Evolutionary conservation across 2,888 invertebrate genomes (phyloP).

Genomic region (Saturnia japonica): DNA sequence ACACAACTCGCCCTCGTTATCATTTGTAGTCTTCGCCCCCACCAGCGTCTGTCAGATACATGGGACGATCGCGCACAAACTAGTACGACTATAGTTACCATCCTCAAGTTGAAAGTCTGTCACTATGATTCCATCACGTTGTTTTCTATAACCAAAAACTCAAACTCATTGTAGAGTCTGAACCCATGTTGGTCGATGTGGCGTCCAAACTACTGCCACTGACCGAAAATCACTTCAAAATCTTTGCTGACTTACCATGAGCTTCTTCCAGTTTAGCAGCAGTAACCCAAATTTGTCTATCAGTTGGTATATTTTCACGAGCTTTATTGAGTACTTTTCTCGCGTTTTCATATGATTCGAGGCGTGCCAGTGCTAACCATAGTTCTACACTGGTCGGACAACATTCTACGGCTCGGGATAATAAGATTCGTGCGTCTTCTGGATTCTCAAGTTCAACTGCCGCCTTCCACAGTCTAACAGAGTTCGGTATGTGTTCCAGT

Average conservation of each 20-base stretch:
- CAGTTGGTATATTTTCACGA: slow-evolving; percentile 98
- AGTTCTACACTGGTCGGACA: slow-evolving; percentile 98
- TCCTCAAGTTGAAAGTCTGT: too few species aligned
- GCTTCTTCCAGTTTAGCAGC: slow-evolving; percentile 99
- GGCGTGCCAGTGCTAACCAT: slow-evolving; percentile 93
- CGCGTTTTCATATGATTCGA: slow-evolving; percentile 99
- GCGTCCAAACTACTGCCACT: neutral
- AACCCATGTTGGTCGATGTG: neutral
- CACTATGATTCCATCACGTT: too few species aligned
- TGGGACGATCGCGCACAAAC: too few species aligned
- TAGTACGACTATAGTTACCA: too few species aligned
- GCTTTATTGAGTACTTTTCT: slow-evolving; percentile 98
- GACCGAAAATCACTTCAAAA: neutral
- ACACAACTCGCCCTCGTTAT: too few species aligned
- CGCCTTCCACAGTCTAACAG: slow-evolving; percentile 98
- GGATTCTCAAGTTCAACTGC: slow-evolving; percentile 99
- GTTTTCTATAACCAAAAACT: too few species aligned
- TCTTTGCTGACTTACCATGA: slow-evolving; percentile 82
- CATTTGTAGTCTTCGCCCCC: too few species aligned
- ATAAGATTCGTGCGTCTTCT: slow-evolving; percentile 96
- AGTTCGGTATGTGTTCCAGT: slow-evolving; percentile 98
- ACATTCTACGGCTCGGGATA: slow-evolving; percentile 98
- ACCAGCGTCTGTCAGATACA: too few species aligned
- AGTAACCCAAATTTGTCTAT: slow-evolving; percentile 99
- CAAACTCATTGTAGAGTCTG: neutral